Evolutionary conservation across 2,797 vertebrate genomes (phyloP).

Genomic region (Novumbra hubbsi): DNA sequence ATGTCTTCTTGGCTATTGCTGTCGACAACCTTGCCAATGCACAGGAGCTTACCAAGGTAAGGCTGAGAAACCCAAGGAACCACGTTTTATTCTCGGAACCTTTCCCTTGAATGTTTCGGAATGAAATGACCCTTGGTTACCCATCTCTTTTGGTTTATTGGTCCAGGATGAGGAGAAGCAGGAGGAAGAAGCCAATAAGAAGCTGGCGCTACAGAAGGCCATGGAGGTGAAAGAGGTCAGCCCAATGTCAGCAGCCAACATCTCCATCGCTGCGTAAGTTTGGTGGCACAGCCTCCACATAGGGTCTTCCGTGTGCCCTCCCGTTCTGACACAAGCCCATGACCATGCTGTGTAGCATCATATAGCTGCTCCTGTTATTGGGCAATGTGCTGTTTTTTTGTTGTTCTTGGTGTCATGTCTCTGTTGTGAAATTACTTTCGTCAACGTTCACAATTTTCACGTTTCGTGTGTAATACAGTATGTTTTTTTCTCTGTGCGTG

Average conservation of each 20-base stretch:
- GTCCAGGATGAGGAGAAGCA: constrained; percentile 94
- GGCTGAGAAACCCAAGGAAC: not conserved
- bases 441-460: not conserved
- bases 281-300: not conserved
- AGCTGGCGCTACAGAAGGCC: constrained; percentile 94
- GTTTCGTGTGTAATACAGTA: not conserved
- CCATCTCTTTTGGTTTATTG: constrained; percentile 13
- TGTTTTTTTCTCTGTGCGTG: constrained; percentile 3
- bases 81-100: not conserved
- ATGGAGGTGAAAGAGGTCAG: constrained; percentile 98
- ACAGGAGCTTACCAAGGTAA: constrained; percentile 96
- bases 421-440: not conserved
- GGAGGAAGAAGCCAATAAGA: constrained; percentile 96
- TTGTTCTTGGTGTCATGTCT: not conserved
- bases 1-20: constrained; percentile 97
- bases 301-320: not conserved
- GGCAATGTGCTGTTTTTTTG: not conserved
- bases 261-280: constrained; percentile 94
- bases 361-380: constrained; percentile 1
- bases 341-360: not conserved
- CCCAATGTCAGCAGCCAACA: constrained; percentile 93
- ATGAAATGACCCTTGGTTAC: not conserved
- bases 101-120: not conserved
- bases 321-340: constrained; percentile 4
- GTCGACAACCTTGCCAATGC: constrained; percentile 98